phyloP scores from a whole-genome alignment of 2,113 vertebrate species.

The Pampusana beccarii region DNA sequence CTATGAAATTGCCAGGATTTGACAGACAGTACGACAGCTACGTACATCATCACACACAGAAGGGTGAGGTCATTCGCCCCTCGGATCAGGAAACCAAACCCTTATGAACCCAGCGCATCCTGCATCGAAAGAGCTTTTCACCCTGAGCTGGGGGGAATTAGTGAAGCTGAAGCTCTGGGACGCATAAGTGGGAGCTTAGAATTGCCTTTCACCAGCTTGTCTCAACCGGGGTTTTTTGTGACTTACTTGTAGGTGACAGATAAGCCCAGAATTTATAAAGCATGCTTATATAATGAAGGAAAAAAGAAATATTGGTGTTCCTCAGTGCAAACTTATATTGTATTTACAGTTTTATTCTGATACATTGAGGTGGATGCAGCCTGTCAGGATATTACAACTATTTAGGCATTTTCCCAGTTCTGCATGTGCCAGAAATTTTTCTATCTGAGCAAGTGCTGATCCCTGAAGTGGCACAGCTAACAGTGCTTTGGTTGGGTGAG shows the following conservation, averaged over 20 bases:
- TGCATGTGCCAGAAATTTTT: not conserved
- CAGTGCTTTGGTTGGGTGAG: not conserved
- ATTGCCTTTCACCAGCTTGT: not conserved
- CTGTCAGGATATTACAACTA: not conserved
- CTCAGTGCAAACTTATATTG: not conserved
- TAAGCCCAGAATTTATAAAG: not conserved
- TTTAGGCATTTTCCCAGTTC: not conserved
- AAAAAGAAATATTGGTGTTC: not conserved
- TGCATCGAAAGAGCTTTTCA: not conserved
- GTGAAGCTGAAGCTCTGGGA: not conserved
- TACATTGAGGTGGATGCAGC: not conserved
- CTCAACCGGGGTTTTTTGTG: not conserved
- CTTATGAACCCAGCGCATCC: not conserved
- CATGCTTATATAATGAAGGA: not conserved
- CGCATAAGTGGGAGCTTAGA: not conserved
- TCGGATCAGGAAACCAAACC: not conserved
- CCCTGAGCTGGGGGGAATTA: accelerated
- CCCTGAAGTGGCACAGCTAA: not conserved
- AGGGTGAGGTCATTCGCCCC: not conserved
- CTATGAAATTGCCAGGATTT: not conserved
- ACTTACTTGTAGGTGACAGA: not conserved
- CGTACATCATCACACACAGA: accelerated
- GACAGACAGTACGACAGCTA: not conserved
- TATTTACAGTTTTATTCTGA: not conserved
- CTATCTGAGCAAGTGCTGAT: not conserved